These are phyloP conservation scores for Datnioides undecimradiatus DNA, from an alignment of 2,113 vertebrate genomes.

Conservation along the genomic window DNA sequence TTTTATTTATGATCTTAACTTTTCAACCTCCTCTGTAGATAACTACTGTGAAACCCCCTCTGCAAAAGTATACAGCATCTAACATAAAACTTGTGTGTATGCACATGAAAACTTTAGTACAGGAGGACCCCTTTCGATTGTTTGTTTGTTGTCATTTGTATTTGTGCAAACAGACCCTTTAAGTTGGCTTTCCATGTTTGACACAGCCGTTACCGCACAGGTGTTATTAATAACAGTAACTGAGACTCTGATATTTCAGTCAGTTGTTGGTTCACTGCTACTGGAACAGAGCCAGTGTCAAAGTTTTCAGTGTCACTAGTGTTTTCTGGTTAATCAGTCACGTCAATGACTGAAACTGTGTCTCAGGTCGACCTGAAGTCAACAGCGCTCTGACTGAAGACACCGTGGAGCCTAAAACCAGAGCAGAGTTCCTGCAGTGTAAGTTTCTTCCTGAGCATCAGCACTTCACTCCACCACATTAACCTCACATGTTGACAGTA, in stretches of 20 bases:
- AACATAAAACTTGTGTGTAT: too few species aligned
- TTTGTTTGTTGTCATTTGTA: too few species aligned
- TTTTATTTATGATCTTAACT: too few species aligned
- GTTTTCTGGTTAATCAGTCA: not conserved
- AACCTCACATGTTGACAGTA: not conserved
- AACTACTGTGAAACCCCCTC: not conserved
- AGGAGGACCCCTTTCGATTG: too few species aligned
- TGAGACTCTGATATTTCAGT: too few species aligned
- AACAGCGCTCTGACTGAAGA: not conserved
- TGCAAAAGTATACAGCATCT: too few species aligned
- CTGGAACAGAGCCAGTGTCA: not conserved
- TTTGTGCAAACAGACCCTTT: not conserved
- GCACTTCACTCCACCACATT: not conserved
- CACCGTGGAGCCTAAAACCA: conserved; percentile 52
- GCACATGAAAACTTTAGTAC: too few species aligned
- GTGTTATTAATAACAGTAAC: not conserved
- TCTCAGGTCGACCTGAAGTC: conserved; percentile 8
- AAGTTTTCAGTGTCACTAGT: not conserved
- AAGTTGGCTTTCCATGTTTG: too few species aligned
- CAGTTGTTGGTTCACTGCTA: not conserved
- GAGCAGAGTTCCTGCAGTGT: conserved; percentile 72
- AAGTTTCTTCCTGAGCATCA: conserved; percentile 34
- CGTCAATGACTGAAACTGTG: not conserved
- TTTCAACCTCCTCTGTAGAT: not conserved
- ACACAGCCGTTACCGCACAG: too few species aligned